Base-by-base conservation (phyloP, 2,888 invertebrate species). In the Nycteola revayana region DNA sequence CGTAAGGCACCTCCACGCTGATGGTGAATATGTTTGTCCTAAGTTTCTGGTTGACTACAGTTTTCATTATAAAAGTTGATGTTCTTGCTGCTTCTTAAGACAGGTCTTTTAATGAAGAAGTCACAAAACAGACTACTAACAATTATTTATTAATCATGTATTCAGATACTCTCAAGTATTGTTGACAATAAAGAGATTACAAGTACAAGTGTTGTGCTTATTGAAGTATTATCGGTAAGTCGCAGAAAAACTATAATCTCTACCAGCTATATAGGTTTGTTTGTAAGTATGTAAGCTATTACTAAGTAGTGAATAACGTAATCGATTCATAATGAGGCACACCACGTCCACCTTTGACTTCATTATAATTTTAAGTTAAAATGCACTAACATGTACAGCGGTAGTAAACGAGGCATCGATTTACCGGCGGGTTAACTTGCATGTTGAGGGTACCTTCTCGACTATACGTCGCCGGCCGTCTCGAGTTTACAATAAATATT, bases 181-280 rank as follows among this genome's bases (percentile, higher is more conserved):
- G 32, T 14, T 14, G 14, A 14, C 5, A 14, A 14, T 14, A 14
- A 20, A 33, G 17, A 35, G 29, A 35, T 39, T 30, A 38, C 11
- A 23, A 4, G 21, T 22, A 44, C 45, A 39, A 47, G 50, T 47
- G 14, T 7, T 27, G 11, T 18, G 24, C 23, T 44, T 34, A 50
- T 45, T 39, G 34, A 34, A 30, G 7, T 11, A 11, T 31, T 50
- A 43, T 14, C 14, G 5, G 14, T 50, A 44, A 27, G 33, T 32
- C 23, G 31, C 35, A 28, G 35, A 30, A 34, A 25, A 25, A 31
- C 21, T 32, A 32, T 32, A 26, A 34, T 28, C 32, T 39, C 44
- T 39, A 34, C 50, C 45, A n/a, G n/a, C n/a, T n/a, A n/a, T 47
- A 17, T 30, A 34, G 25, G 4, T n/a, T n/a, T n/a, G n/a, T n/a